Evolutionary conservation across 1,140 invertebrate genomes (phyloP).

Genomic region (Drosophila nikananu): DNA sequence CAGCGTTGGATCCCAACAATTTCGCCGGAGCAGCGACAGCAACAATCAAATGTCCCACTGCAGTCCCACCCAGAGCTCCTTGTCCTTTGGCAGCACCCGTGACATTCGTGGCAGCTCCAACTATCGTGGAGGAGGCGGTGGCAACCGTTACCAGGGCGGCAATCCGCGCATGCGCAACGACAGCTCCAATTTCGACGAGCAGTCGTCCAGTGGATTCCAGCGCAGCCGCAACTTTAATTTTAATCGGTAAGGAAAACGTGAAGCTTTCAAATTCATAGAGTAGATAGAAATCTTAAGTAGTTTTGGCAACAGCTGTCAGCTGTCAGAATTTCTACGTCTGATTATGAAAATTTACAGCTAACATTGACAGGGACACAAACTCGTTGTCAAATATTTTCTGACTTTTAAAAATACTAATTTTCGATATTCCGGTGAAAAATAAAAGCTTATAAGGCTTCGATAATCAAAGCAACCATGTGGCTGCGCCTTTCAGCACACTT

Average conservation of each 20-base stretch:
- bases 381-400: background rate
- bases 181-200: conserved; percentile 34
- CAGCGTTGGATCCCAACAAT: conserved; percentile 56
- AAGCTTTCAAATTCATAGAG: background rate
- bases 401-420: too few species aligned
- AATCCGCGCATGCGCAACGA: conserved; percentile 41
- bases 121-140: conserved; percentile 15
- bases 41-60: conserved; percentile 20
- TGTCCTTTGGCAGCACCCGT: conserved; percentile 24
- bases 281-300: background rate
- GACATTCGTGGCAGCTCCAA: conserved; percentile 14
- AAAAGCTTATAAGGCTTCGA: too few species aligned
- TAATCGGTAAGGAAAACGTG: conserved; percentile 38
- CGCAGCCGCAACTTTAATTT: conserved; percentile 56
- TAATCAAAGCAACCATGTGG: too few species aligned
- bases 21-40: conserved; percentile 9
- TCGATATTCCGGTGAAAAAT: too few species aligned
- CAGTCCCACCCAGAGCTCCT: conserved; percentile 47
- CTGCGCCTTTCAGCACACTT: too few species aligned
- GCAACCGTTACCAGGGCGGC: conserved; percentile 35
- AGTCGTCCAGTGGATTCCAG: conserved; percentile 43
- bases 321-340: too few species aligned
- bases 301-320: too few species aligned
- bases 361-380: background rate
- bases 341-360: too few species aligned